Evolutionary conservation across 1,140 invertebrate species (phyloP).

Genomic region (Drosophila nikananu): DNA sequence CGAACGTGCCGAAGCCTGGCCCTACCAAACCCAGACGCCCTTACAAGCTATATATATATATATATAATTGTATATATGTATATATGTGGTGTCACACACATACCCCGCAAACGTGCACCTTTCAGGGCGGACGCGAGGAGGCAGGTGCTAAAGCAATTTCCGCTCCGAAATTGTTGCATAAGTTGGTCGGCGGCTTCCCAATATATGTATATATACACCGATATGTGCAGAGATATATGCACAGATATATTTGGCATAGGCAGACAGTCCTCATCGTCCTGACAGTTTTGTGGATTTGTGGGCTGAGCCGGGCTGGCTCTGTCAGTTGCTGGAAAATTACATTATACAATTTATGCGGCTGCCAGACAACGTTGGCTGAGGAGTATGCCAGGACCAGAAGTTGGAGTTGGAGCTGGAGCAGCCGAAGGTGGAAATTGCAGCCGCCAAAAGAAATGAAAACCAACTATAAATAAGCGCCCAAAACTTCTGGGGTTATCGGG

Average conservation of each 20-base stretch:
- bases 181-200: slow-evolving; percentile 57
- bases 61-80: slow-evolving; percentile 22
- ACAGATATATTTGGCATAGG: slow-evolving; percentile 69
- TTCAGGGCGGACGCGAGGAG: slow-evolving; percentile 21
- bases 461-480: slow-evolving; percentile 49
- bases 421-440: slow-evolving; percentile 38
- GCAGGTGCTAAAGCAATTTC: slow-evolving; percentile 83
- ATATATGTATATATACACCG: slow-evolving; percentile 1
- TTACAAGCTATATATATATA: slow-evolving; percentile 13
- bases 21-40: slow-evolving; percentile 29
- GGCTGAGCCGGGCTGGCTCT: slow-evolving; percentile 28
- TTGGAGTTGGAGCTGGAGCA: neutral
- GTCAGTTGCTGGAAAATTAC: slow-evolving; percentile 74
- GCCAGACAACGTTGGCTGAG: slow-evolving; percentile 48
- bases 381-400: slow-evolving; percentile 1
- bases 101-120: slow-evolving; percentile 27
- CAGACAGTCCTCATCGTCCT: slow-evolving; percentile 68
- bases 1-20: slow-evolving; percentile 57
- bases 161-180: slow-evolving; percentile 83
- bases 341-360: slow-evolving; percentile 83
- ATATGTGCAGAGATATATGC: slow-evolving; percentile 37
- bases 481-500: slow-evolving; percentile 20
- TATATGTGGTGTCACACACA: slow-evolving; percentile 25
- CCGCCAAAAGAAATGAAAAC: slow-evolving; percentile 48
- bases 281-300: slow-evolving; percentile 78